These are phyloP conservation scores for Ctenomys sociabilis DNA, from an alignment of 2,113 vertebrate genomes.

Conservation along the genomic window DNA sequence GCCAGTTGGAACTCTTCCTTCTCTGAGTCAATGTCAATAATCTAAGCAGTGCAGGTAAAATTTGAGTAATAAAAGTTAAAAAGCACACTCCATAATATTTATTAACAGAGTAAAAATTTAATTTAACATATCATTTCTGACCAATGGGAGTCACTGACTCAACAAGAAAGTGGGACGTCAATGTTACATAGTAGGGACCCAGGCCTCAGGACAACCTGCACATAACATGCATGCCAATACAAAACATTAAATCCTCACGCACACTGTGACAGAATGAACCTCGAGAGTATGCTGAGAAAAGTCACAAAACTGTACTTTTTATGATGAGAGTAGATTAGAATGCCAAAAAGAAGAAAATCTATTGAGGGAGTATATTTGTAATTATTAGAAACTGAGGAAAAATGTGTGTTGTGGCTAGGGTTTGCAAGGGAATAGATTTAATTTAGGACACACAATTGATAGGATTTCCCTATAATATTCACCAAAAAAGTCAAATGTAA, in stretches of 20 bases:
- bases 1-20: not conserved
- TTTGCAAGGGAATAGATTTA: not conserved
- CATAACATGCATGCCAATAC: not conserved
- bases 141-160: constrained; percentile 35
- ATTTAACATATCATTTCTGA: constrained; percentile 50
- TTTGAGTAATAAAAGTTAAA: constrained; percentile 60
- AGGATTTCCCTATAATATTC: not conserved
- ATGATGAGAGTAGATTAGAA: not conserved
- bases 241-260: not conserved
- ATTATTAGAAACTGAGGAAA: not conserved
- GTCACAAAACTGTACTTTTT: not conserved
- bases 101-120: constrained; percentile 25
- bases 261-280: not conserved
- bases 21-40: constrained; percentile 9
- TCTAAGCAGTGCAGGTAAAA: constrained; percentile 39
- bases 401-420: not conserved
- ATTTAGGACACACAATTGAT: not conserved
- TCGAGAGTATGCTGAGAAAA: not conserved
- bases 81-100: constrained; percentile 26
- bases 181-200: not conserved
- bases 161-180: not conserved
- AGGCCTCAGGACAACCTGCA: not conserved
- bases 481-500: not conserved
- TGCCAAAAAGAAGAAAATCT: not conserved
- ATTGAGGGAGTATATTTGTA: not conserved